Evolutionary conservation across 2,113 vertebrate species (phyloP), one percentile per base, ranked within the genome.

Genomic region (Rhabdornis inornatus): DNA sequence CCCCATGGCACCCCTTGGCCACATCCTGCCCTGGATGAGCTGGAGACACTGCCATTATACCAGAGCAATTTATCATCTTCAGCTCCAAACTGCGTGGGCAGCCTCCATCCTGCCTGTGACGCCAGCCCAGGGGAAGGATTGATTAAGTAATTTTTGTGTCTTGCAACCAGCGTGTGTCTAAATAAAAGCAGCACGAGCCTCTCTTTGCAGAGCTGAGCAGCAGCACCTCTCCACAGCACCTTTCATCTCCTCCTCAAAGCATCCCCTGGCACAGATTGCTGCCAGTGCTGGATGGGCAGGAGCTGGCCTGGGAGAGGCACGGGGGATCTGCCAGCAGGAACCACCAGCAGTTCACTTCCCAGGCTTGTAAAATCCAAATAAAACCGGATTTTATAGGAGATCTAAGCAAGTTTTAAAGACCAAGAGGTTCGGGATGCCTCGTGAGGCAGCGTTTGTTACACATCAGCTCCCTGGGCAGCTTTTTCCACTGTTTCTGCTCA

Each of bases 131-230:
- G 79, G 71, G 65, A 95, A 90, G 92, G 79, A 92, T 83, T 93
- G 93, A 96, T 96, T 83, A 87, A 94, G 69, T 93, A 60, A 90
- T 96, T 92, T 93, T n/a, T 78, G 89, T 89, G 71, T 90, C 93
- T 83, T 71, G 69, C 76, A 83, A 86, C n/a, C 83, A 56, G 87
- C 3, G 0, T 81, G 83, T 60, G 75, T 81, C 47, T 81, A 92
- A 93, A 93, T 84, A 90, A 93, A 90, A 94, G 71, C 69, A 16
- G 76, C 10, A 1, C 53, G 19, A 74, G 16, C 11, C 63, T 78
- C 50, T 57, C 47, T 37, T 27, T 12, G 60, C 64, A 15, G 89
- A 84, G 47, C 63, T 31, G 65, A 75, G 20, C 47, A 74, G 21
- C 55, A 23, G 0, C 57, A 42, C 68, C 66, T 90, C 56, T 52